These are phyloP conservation scores for Tenebrio molitor DNA, from an alignment of 1,140 invertebrate genomes.

Conservation along the genomic window DNA sequence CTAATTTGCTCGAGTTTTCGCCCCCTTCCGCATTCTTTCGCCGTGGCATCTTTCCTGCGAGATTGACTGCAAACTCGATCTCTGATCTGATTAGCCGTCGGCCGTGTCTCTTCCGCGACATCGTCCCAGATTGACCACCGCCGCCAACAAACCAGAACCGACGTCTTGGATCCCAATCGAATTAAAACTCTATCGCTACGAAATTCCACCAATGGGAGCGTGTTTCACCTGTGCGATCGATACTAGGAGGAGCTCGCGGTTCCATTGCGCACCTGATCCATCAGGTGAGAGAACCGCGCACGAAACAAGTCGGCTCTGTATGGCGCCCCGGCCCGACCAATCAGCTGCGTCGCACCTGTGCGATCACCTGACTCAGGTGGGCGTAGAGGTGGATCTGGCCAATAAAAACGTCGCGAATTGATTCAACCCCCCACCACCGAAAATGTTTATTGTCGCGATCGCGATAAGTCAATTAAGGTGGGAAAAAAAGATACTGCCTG, in stretches of 20 bases:
- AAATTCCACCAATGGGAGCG: constrained; percentile 38
- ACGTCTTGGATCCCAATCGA: neutral
- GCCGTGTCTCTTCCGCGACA: neutral
- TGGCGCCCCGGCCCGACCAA: constrained; percentile 36
- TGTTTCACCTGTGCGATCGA: constrained; percentile 46
- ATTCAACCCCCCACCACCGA: neutral
- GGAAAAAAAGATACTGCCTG: too few relatives aligned
- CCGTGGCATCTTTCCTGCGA: too few relatives aligned
- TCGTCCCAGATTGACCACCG: neutral
- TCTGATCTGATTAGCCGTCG: too few relatives aligned
- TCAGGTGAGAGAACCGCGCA: constrained; percentile 52
- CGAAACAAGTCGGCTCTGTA: constrained; percentile 38
- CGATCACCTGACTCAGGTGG: constrained; percentile 50
- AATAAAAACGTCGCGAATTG: neutral
- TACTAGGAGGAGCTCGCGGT: constrained; percentile 28
- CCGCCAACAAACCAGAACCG: neutral
- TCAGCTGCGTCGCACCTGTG: constrained; percentile 45
- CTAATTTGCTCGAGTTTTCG: too few relatives aligned
- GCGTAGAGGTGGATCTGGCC: constrained; percentile 18
- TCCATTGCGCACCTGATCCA: constrained; percentile 52
- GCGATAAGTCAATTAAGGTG: too few relatives aligned
- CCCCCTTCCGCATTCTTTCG: too few relatives aligned
- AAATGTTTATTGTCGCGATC: too few relatives aligned
- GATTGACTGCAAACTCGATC: too few relatives aligned
- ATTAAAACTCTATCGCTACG: neutral